Evolutionary conservation across 2,113 vertebrate species (phyloP).

Genomic region (Dissostichus mawsoni): DNA sequence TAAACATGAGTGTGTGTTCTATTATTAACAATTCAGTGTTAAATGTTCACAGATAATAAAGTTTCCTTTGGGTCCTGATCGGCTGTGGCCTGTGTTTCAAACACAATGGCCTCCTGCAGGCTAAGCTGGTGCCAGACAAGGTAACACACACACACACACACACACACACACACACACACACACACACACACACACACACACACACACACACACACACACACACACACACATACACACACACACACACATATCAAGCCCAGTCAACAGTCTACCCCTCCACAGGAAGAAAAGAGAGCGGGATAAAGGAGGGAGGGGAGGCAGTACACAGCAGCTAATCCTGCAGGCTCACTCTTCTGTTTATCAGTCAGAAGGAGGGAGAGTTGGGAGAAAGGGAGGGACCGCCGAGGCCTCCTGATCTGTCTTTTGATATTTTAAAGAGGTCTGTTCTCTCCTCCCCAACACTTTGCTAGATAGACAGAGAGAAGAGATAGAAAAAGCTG

Average conservation of each 20-base stretch:
- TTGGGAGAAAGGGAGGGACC: slow-evolving; percentile 61
- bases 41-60: slow-evolving; percentile 70
- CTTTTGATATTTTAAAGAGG: slow-evolving; percentile 87
- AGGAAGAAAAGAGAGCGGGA: slow-evolving; percentile 74
- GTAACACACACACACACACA: slow-evolving; percentile 60
- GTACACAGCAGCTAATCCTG: slow-evolving; percentile 77
- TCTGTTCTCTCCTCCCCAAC: slow-evolving; percentile 77
- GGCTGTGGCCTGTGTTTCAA: slow-evolving; percentile 62
- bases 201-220: slow-evolving; percentile 36
- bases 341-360: slow-evolving; percentile 77
- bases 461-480: slow-evolving; percentile 59
- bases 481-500: slow-evolving; percentile 57
- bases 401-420: slow-evolving; percentile 75
- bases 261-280: slow-evolving; percentile 65
- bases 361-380: slow-evolving; percentile 69
- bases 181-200: slow-evolving; percentile 59
- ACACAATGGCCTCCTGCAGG: slow-evolving; percentile 73
- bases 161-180: slow-evolving; percentile 49
- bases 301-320: slow-evolving; percentile 69
- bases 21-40: slow-evolving; percentile 39
- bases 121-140: slow-evolving; percentile 78
- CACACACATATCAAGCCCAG: slow-evolving; percentile 67
- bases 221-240: slow-evolving; percentile 49
- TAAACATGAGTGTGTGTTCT: slow-evolving; percentile 24
- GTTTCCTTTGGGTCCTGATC: slow-evolving; percentile 63